Percentiles rank a stretch among this genome's conserved stretches.
phyloP scores from a whole-genome alignment of 2,888 invertebrate species.

The Cetonia aurata region DNA sequence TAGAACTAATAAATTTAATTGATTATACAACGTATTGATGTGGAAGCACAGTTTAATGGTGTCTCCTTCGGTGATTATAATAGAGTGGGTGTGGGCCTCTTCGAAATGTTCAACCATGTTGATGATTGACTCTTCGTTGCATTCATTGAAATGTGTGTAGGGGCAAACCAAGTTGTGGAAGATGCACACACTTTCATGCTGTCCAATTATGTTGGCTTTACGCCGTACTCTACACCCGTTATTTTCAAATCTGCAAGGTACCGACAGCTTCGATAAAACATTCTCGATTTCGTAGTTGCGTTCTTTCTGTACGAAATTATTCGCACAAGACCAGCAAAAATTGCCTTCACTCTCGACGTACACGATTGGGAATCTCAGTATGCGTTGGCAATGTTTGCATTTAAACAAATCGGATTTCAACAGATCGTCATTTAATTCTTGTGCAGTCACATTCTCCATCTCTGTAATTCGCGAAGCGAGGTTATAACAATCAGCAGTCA shows the following conservation, averaged over 20 bases:
- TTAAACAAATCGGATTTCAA: slow-evolving; percentile 53
- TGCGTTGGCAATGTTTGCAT: slow-evolving; percentile 56
- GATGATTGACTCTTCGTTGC: slow-evolving; percentile 53
- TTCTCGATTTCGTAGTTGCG: slow-evolving; percentile 54
- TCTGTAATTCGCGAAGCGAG: no score
- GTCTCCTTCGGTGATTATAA: slow-evolving; percentile 55
- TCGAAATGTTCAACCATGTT: slow-evolving; percentile 58
- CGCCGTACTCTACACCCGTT: slow-evolving; percentile 56
- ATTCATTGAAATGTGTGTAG: slow-evolving; percentile 50
- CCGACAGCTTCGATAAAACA: slow-evolving; percentile 53
- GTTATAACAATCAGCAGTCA: no score
- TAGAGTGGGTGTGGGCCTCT: slow-evolving; percentile 56
- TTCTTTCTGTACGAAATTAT: slow-evolving; percentile 45
- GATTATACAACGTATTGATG: slow-evolving; percentile 51
- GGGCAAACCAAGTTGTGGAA: slow-evolving; percentile 55
- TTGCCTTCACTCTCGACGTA: slow-evolving; percentile 57
- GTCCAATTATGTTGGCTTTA: slow-evolving; percentile 50
- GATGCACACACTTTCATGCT: slow-evolving; percentile 55
- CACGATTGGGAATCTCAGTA: slow-evolving; percentile 58
- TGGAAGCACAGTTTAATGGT: slow-evolving; percentile 57
- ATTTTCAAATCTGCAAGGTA: slow-evolving; percentile 56
- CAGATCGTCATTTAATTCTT: slow-evolving; percentile 54
- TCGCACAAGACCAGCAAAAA: slow-evolving; percentile 56
- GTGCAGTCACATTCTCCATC: slow-evolving; percentile 47
- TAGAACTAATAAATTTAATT: slow-evolving; percentile 56